phyloP scores from a whole-genome alignment of 2,888 invertebrate genomes.

The Polylopha cassiicola region DNA sequence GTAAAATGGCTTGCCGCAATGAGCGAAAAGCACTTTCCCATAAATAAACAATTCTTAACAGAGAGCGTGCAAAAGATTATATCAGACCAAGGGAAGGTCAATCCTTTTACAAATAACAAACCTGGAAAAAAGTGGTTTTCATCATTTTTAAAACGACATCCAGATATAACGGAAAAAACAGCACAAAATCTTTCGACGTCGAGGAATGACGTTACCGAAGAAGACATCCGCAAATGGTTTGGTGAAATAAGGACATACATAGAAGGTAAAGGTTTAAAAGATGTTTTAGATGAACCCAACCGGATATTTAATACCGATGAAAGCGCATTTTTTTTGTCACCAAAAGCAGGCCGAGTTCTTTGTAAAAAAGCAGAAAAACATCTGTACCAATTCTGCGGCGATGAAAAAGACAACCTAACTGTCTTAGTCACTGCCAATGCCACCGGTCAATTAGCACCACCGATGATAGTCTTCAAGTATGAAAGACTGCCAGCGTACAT shows the following conservation, averaged over 20 bases:
- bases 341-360: conserved; percentile 29
- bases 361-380: conserved; percentile 25
- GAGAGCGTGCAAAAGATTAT: conserved; percentile 26
- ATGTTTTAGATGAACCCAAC: conserved; percentile 22
- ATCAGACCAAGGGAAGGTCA: conserved; percentile 10
- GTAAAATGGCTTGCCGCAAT: conserved; percentile 29
- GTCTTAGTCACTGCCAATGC: conserved; percentile 23
- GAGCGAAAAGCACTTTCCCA: conserved; percentile 28
- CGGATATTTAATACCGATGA: conserved; percentile 32
- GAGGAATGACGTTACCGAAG: conserved; percentile 30
- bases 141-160: conserved; percentile 30
- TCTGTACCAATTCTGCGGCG: conserved; percentile 23
- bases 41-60: conserved; percentile 29
- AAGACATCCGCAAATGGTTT: conserved; percentile 24
- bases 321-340: conserved; percentile 16
- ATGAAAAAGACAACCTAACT: conserved; percentile 21
- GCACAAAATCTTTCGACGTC: conserved; percentile 31
- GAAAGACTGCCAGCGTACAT: conserved; percentile 16
- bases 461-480: conserved; percentile 17
- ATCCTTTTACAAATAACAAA: conserved; percentile 28
- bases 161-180: conserved; percentile 25
- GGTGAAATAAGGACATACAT: conserved; percentile 5
- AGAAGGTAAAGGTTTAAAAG: not conserved
- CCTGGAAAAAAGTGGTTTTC: conserved; percentile 34
- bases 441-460: conserved; percentile 22